Conservation (phyloP, 1,140 invertebrate genomes). For the Portunus trituberculatus region DNA sequence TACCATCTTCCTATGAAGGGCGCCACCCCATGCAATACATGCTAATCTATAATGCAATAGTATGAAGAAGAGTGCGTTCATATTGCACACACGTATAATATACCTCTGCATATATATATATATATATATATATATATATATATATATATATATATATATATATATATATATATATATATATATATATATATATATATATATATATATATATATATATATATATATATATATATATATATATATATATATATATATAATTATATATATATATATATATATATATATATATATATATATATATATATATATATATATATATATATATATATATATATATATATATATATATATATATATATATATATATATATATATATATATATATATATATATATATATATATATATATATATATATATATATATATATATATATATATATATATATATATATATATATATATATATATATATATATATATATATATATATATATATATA, state of each 20-base stretch:
- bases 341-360: no score
- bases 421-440: no score
- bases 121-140: conserved; percentile 26
- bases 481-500: not conserved
- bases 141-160: conserved; percentile 26
- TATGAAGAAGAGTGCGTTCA: not conserved
- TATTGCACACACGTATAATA: conserved; percentile 17
- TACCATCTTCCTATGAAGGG: no score
- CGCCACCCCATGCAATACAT: not conserved
- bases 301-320: not conserved
- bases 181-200: conserved; percentile 26
- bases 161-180: conserved; percentile 26
- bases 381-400: no score
- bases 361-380: no score
- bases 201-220: conserved; percentile 19
- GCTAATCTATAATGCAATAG: not conserved
- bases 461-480: no score
- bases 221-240: conserved; percentile 26
- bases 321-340: conserved; percentile 26
- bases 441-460: no score
- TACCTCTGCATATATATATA: conserved; percentile 43
- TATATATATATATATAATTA: conserved; percentile 5
- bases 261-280: conserved; percentile 26
- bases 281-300: not conserved
- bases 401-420: no score